Conservation (phyloP, 2,113 vertebrate genomes). For the Lasiurus borealis region DNA sequence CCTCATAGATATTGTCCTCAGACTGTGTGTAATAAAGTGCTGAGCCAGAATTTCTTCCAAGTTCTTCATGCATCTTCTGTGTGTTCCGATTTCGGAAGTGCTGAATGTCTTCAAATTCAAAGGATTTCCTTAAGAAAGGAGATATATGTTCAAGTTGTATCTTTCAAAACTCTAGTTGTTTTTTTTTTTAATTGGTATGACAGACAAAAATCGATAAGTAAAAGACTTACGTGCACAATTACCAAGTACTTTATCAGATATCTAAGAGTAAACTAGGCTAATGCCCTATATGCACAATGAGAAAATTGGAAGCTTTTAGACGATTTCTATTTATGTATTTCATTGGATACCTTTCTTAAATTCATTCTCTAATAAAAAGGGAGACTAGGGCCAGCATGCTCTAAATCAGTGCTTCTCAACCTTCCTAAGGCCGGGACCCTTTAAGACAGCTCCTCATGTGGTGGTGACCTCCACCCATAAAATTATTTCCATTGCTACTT, state of each 20-base stretch:
- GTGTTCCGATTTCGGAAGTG: constrained; percentile 85
- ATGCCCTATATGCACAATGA: neutral
- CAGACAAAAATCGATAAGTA: constrained; percentile 1
- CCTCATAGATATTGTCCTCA: constrained; percentile 98
- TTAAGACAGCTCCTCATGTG: too few species aligned
- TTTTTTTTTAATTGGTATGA: neutral
- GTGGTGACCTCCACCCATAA: too few species aligned
- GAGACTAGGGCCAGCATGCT: neutral
- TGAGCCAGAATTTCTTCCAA: constrained; percentile 84
- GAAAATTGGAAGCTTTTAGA: neutral
- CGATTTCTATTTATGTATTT: constrained; percentile 9
- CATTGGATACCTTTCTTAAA: neutral
- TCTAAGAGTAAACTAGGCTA: neutral
- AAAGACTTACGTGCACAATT: constrained; percentile 7
- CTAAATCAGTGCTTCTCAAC: too few species aligned
- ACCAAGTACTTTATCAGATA: constrained; percentile 32
- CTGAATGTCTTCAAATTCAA: constrained; percentile 97
- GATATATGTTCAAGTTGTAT: constrained; percentile 63
- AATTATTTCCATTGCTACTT: too few species aligned
- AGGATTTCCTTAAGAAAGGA: constrained; percentile 94
- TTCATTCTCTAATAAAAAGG: neutral
- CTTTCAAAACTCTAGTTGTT: constrained; percentile 69
- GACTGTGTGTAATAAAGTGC: constrained; percentile 93
- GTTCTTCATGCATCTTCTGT: constrained; percentile 84
- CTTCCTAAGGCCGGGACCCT: too few species aligned